phyloP scores from a whole-genome alignment of 2,888 invertebrate species.

The Drosophila paramelanica region DNA sequence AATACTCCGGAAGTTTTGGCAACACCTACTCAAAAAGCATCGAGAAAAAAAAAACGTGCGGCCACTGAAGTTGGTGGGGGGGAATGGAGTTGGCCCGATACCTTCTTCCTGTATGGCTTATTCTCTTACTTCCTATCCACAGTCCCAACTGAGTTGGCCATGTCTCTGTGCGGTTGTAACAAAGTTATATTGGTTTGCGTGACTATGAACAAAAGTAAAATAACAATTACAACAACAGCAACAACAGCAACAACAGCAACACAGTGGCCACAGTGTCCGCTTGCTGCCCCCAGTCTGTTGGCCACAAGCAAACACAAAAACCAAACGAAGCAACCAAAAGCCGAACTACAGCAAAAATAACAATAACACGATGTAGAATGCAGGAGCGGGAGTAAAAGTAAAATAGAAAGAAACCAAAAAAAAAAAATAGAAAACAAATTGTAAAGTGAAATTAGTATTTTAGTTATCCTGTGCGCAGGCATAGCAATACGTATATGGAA shows the following conservation, averaged over 20 bases:
- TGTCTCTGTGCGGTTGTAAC: slow-evolving; percentile 77
- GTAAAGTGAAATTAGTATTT: slow-evolving; percentile 80
- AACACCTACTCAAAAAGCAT: slow-evolving; percentile 76
- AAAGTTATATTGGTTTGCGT: slow-evolving; percentile 81
- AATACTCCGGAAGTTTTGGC: slow-evolving; percentile 78
- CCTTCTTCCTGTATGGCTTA: slow-evolving; percentile 59
- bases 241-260: slow-evolving; percentile 21
- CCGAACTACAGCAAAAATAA: slow-evolving; percentile 47
- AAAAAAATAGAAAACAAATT: slow-evolving; percentile 71
- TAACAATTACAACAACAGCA: slow-evolving; percentile 69
- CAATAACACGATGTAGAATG: slow-evolving; percentile 44
- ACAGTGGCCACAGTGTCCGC: slow-evolving; percentile 34
- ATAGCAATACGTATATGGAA: slow-evolving; percentile 36
- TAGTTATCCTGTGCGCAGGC: slow-evolving; percentile 74
- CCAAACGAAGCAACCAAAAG: slow-evolving; percentile 52
- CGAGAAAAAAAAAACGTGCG: slow-evolving; percentile 45
- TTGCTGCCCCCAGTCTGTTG: slow-evolving; percentile 16
- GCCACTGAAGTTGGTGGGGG: not conserved
- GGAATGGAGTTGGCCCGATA: slow-evolving; percentile 21
- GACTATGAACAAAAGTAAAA: slow-evolving; percentile 79
- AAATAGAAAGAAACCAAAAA: slow-evolving; percentile 14
- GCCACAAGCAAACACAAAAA: slow-evolving; percentile 73
- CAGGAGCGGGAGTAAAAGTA: slow-evolving; percentile 5
- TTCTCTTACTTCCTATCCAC: slow-evolving; percentile 32
- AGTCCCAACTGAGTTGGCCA: slow-evolving; percentile 60